Evolutionary conservation across 2,797 vertebrate genomes (phyloP).

Genomic region (Phataginus tricuspis): DNA sequence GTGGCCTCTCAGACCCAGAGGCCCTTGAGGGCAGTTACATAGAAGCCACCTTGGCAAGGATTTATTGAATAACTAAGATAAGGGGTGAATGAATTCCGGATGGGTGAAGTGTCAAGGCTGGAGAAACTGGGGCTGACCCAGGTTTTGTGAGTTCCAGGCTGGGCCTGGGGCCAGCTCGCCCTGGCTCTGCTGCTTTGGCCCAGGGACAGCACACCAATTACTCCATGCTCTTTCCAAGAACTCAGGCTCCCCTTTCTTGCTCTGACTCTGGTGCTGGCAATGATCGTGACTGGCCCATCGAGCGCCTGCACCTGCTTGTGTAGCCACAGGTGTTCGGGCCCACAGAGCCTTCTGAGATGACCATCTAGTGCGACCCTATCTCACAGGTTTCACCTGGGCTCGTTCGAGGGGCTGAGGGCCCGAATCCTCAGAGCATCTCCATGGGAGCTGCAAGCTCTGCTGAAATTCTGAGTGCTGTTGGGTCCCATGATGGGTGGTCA

Average conservation of each 20-base stretch:
- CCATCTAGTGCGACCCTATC: accelerated
- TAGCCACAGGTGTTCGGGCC: background rate
- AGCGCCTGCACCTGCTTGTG: background rate
- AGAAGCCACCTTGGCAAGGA: background rate
- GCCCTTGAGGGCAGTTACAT: background rate
- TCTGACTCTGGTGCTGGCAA: background rate
- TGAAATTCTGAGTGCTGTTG: background rate
- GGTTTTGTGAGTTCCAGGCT: constrained; percentile 52
- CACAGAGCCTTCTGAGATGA: background rate
- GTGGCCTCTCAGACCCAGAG: background rate
- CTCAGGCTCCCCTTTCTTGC: background rate
- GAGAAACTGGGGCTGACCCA: constrained; percentile 58
- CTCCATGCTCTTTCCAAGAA: constrained; percentile 70
- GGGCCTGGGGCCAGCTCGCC: constrained; percentile 70
- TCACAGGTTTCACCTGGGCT: background rate
- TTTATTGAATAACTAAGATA: background rate
- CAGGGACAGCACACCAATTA: constrained; percentile 58
- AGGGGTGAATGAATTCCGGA: constrained; percentile 18
- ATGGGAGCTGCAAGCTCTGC: background rate
- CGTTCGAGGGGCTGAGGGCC: background rate
- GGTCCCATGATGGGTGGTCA: background rate
- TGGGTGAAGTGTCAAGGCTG: constrained; percentile 24
- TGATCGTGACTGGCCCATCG: background rate
- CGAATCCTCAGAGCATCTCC: background rate
- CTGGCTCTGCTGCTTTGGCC: constrained; percentile 66